phyloP scores from a whole-genome alignment of 2,113 vertebrate species.

The Hydropotes inermis region DNA sequence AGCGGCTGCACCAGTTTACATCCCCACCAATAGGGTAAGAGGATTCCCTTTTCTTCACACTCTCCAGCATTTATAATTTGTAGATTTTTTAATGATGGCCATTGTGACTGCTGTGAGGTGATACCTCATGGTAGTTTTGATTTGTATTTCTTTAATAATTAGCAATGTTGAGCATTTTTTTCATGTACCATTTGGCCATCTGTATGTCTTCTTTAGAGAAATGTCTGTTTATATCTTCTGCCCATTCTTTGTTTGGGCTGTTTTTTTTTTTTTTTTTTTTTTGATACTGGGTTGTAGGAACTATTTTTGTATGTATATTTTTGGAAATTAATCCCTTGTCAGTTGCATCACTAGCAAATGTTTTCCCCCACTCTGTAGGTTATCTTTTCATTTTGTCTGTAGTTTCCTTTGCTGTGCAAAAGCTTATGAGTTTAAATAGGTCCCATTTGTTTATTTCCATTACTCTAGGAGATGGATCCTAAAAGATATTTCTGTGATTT shows the following conservation, averaged over 20 bases:
- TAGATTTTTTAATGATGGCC: not conserved
- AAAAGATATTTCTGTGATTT: not conserved
- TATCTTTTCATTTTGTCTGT: not conserved
- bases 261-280: not conserved
- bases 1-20: not conserved
- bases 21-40: not conserved
- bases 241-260: not conserved
- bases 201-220: not conserved
- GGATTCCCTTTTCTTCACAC: not conserved
- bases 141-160: not conserved
- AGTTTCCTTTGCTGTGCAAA: not conserved
- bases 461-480: not conserved
- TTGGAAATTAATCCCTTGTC: not conserved
- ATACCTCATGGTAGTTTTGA: not conserved
- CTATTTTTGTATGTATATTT: not conserved
- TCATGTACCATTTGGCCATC: not conserved
- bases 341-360: not conserved
- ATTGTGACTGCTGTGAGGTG: not conserved
- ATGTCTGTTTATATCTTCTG: not conserved
- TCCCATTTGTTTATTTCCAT: not conserved
- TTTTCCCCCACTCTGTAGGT: not conserved
- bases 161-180: not conserved
- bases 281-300: not conserved
- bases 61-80: not conserved
- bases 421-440: not conserved